Evolutionary conservation across 2,113 vertebrate genomes (phyloP), one percentile per base, ranked within the genome.

Genomic region (Hiodon alosoides): DNA sequence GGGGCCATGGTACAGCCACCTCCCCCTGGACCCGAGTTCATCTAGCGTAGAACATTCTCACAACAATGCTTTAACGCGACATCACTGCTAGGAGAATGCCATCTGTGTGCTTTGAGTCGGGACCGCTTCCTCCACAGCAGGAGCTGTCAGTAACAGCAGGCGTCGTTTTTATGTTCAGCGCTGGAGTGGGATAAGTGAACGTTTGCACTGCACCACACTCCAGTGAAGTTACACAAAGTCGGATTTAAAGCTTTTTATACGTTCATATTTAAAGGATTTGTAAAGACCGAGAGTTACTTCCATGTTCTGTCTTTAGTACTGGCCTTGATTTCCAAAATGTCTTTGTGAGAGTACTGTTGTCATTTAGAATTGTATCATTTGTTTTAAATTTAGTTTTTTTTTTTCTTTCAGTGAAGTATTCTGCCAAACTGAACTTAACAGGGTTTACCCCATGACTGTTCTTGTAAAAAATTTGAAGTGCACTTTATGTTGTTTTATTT

Each of bases 241-340:
- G 31, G 48, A 31, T 71, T 17, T 14, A n/a, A 55, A 75, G 79
- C 77, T 80, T 71, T 90, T 90, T 90, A 80, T 87, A 88, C 81
- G 81, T 80, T 83, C 83, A 83, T 81, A 82, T 73, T 80, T 86
- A 78, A 78, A 77, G 80, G 82, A 87, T 89, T 88, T 79, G 85
- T 89, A 89, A n/a, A n/a, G 83, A 61, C 78, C 76, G 76, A 81
- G 85, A 75, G 80, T 83, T 78, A 82, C 81, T 77, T 85, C 86
- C 31, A 90, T 83, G 83, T 86, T 87, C 84, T 86, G 87, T 87
- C 88, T 91, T 86, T 91, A 81, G 90, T 91, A 85, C 87, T 90
- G 85, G 88, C 80, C 78, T 83, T 83, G 82, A 82, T 87, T 91
- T 81, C 84, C 84, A 86, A 82, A 17, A 83, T 87, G 85, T 91